phyloP scores from a whole-genome alignment of 2,888 invertebrate species.

The Tachina grossa region DNA sequence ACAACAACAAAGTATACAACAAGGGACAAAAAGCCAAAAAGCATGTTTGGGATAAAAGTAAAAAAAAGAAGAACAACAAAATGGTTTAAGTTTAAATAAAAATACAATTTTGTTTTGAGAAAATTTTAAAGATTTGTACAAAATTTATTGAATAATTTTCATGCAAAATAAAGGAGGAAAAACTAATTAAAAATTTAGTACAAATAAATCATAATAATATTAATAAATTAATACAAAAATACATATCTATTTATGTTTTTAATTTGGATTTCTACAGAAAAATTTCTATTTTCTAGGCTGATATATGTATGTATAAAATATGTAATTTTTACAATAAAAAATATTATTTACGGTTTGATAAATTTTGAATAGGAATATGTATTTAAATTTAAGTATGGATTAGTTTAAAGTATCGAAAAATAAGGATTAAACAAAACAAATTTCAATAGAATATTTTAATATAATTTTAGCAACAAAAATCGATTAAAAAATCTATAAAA shows the following conservation, averaged over 20 bases:
- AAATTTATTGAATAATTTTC: conserved; percentile 56
- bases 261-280: conserved; percentile 63
- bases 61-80: conserved; percentile 8
- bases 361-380: conserved; percentile 31
- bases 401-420: conserved; percentile 9
- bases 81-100: conserved; percentile 31
- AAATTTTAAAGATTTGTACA: conserved; percentile 1
- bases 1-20: conserved; percentile 40
- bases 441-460: not conserved
- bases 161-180: conserved; percentile 46
- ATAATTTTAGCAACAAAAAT: not conserved
- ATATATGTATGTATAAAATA: not conserved
- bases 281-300: conserved; percentile 2
- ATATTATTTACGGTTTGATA: not conserved
- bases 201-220: conserved; percentile 21
- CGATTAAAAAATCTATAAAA: not conserved
- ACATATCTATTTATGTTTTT: not conserved
- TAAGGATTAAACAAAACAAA: not conserved
- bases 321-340: conserved; percentile 16
- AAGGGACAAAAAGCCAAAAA: conserved; percentile 40
- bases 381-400: not conserved
- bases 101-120: conserved; percentile 50
- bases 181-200: conserved; percentile 29
- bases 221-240: conserved; percentile 26
- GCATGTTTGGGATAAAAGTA: conserved; percentile 31